A percentile compares a stretch with the other conserved stretches of the same genome.
phyloP scores from a whole-genome alignment of 2,888 invertebrate species.

The Eutolmus rufibarbis region DNA sequence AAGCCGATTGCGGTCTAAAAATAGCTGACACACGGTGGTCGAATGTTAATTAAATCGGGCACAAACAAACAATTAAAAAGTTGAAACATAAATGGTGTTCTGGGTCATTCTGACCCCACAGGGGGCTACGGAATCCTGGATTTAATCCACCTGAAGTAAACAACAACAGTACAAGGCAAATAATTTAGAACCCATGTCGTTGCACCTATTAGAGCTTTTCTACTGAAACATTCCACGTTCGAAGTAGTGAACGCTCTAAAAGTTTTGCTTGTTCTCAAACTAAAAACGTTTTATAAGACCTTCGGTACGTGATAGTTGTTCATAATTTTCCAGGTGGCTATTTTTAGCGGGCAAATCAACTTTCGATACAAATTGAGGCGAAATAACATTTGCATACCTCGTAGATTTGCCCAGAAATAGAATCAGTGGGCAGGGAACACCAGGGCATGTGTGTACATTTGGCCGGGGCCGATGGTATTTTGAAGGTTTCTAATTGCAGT shows the following conservation, averaged over 20 bases:
- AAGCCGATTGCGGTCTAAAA: not conserved
- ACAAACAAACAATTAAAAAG: not conserved
- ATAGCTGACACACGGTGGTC: not conserved
- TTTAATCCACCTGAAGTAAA: not conserved
- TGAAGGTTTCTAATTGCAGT: slow-evolving; percentile 7
- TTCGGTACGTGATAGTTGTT: slow-evolving; percentile 12
- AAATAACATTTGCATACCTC: slow-evolving; percentile 30
- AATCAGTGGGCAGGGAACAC: not conserved
- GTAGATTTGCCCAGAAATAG: slow-evolving; percentile 30
- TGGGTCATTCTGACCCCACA: not conserved
- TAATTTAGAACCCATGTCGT: not conserved
- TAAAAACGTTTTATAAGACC: slow-evolving; percentile 16
- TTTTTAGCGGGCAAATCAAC: slow-evolving; percentile 23
- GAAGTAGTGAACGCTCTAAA: not conserved
- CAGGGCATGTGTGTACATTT: not conserved
- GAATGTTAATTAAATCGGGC: not conserved
- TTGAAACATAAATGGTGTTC: not conserved
- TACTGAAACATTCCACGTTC: not conserved
- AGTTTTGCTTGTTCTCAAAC: not conserved
- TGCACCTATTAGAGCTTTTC: not conserved
- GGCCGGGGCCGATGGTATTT: not conserved
- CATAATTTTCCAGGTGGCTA: slow-evolving; percentile 33
- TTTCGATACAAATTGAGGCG: slow-evolving; percentile 32
- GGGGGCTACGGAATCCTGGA: not conserved
- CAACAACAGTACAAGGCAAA: not conserved